Base-by-base conservation (phyloP, 2,797 vertebrate genomes). In the Tolypeutes matacus region DNA sequence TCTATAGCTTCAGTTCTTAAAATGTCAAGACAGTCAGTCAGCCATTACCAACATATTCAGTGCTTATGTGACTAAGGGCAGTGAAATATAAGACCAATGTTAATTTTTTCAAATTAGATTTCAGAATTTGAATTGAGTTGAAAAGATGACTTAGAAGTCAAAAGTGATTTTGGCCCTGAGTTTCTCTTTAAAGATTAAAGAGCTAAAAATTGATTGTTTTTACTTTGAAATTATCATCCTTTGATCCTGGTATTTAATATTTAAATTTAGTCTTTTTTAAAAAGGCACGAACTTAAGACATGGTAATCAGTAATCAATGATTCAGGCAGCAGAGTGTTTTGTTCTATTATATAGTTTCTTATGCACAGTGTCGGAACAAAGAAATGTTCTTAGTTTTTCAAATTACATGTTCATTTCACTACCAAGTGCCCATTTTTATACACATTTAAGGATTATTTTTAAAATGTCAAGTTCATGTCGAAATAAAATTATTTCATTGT, bases 391-490 rank as follows among this genome's bases (percentile, higher is more conserved):
- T 81, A 29, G 8, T 62, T 93, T 95, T 96, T 83, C 34, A 81
- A 87, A 49, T 29, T 69, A 77, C 31, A 25, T 88, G 46, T 73
- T 92, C 80, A 90, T 89, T 93, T 97, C 34, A 89, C 92, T 94
- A 92, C 31, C 72, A 86, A 96, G 96, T 95, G 88, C 94, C 95
- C 96, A 91, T 93, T 94, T 94, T 86, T 86, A 65, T 89, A 94
- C 80, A 81, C 17, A 91, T 81, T 76, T 94, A 89, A 92, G 36
- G n/a, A 64, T 90, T 94, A 90, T 76, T 91, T 97, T 95, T 93
- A 34, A 85, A 93, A 56, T 72, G 69, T 21, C 2, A 83, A 77
- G 29, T 88, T 93, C 13, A 65, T 91, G 73, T 73, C 27, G 58
- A 89, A 84, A n/a, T 73, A 70, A 78, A 76, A 62, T 86, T 31